A percentile compares a stretch with the other conserved stretches of the same genome.
These are phyloP conservation scores for Nemotelus pantherinus DNA, from an alignment of 2,888 invertebrate species.

Conservation along the genomic window DNA sequence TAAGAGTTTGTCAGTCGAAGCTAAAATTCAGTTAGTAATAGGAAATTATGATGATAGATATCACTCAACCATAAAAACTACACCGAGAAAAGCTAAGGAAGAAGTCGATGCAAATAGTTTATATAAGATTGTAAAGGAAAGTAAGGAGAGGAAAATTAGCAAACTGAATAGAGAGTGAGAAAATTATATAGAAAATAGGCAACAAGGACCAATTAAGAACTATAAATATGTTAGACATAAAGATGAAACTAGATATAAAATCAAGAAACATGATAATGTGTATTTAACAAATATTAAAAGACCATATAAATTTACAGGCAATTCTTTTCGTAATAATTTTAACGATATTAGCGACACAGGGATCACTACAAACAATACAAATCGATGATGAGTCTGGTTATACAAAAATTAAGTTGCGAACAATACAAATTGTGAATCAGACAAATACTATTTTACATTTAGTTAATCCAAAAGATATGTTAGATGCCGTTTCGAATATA, in stretches of 20 bases:
- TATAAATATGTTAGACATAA: slow-evolving; percentile 41
- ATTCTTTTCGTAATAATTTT: slow-evolving; percentile 42
- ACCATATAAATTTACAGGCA: slow-evolving; percentile 31
- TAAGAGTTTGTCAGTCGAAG: slow-evolving; percentile 45
- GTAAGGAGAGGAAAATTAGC: slow-evolving; percentile 42
- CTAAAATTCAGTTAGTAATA: slow-evolving; percentile 47
- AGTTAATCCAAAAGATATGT: no score
- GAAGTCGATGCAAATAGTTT: slow-evolving; percentile 32
- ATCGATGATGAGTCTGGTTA: slow-evolving; percentile 1
- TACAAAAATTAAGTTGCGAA: slow-evolving; percentile 10
- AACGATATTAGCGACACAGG: slow-evolving; percentile 43
- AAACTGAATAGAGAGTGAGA: slow-evolving; percentile 45
- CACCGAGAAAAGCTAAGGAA: slow-evolving; percentile 49
- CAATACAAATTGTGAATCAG: no score
- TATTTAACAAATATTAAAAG: slow-evolving; percentile 46
- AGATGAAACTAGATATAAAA: slow-evolving; percentile 46
- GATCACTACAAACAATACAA: slow-evolving; percentile 18
- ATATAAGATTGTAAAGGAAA: slow-evolving; percentile 26
- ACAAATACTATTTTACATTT: no score
- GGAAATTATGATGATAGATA: slow-evolving; percentile 51
- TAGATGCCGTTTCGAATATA: neutral
- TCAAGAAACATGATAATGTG: slow-evolving; percentile 41
- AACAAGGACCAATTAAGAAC: slow-evolving; percentile 2
- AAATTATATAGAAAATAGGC: slow-evolving; percentile 44
- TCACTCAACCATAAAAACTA: slow-evolving; percentile 47